Conservation (phyloP, 2,797 vertebrate species). For the Enteromius viviparus region DNA sequence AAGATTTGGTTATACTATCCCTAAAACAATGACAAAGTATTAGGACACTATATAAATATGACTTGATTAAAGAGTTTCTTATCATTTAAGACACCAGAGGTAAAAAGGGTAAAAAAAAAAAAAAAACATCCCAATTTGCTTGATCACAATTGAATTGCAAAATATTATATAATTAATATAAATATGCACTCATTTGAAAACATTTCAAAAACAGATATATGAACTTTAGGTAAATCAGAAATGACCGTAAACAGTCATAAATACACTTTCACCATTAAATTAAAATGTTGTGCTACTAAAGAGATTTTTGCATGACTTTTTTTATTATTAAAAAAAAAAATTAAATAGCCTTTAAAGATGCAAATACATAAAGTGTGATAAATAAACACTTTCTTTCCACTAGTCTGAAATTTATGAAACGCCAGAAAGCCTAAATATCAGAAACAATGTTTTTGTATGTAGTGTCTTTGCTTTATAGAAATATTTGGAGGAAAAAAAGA, state of each 20-base stretch:
- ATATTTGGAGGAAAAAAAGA: constrained; percentile 45
- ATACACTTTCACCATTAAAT: neutral
- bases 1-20: neutral
- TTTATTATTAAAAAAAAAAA: too few species aligned
- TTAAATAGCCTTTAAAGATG: neutral
- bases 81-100: neutral
- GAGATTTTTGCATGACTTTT: neutral
- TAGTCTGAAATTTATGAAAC: neutral
- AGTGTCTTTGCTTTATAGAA: constrained; percentile 5
- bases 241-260: neutral
- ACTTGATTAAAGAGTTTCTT: neutral
- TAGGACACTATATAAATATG: neutral
- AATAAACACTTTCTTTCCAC: neutral
- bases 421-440: neutral
- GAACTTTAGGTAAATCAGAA: neutral
- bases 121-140: too few species aligned
- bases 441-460: neutral
- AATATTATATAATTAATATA: neutral
- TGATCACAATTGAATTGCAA: neutral
- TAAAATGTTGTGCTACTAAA: neutral
- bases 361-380: neutral
- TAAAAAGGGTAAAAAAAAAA: neutral
- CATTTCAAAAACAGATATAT: neutral
- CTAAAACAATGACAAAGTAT: neutral
- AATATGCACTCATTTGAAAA: neutral